These are phyloP conservation scores for Mormyrus iriodes DNA, from an alignment of 2,113 vertebrate species.

Conservation along the genomic window DNA sequence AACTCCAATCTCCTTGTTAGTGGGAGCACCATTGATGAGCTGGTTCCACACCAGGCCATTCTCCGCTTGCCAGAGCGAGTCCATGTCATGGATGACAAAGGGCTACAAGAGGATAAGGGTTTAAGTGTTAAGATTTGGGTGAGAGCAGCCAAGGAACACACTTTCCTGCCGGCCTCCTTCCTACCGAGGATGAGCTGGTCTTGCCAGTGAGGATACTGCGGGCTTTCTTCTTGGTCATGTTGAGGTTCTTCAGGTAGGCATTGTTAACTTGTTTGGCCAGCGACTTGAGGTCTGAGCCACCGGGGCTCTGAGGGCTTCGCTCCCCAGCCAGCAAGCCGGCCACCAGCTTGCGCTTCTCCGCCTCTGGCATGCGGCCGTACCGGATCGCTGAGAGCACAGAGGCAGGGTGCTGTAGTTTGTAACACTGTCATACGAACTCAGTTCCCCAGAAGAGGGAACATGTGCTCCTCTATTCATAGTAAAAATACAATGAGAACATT, in stretches of 20 bases:
- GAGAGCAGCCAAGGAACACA: not conserved
- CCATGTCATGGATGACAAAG: constrained; percentile 94
- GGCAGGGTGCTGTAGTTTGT: not conserved
- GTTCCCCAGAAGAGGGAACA: not conserved
- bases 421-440: not conserved
- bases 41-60: constrained; percentile 94
- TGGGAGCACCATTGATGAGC: constrained; percentile 74
- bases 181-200: constrained; percentile 82
- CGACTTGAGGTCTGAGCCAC: constrained; percentile 81
- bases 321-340: constrained; percentile 76
- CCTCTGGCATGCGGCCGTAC: constrained; percentile 94
- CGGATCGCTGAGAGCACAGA: constrained; percentile 72
- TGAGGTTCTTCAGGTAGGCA: constrained; percentile 92
- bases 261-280: constrained; percentile 91
- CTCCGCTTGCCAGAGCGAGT: constrained; percentile 90
- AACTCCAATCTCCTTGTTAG: constrained; percentile 90
- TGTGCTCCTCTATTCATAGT: not conserved
- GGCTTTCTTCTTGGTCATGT: constrained; percentile 97
- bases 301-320: constrained; percentile 63
- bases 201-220: constrained; percentile 89
- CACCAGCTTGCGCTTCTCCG: constrained; percentile 91
- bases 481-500: not conserved
- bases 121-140: not conserved
- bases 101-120: constrained; percentile 62
- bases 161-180: constrained; percentile 42